A percentile compares a stretch with the other conserved stretches of the same genome.
phyloP scores from a whole-genome alignment of 2,113 vertebrate genomes.

The Sylvilagus bachmani region DNA sequence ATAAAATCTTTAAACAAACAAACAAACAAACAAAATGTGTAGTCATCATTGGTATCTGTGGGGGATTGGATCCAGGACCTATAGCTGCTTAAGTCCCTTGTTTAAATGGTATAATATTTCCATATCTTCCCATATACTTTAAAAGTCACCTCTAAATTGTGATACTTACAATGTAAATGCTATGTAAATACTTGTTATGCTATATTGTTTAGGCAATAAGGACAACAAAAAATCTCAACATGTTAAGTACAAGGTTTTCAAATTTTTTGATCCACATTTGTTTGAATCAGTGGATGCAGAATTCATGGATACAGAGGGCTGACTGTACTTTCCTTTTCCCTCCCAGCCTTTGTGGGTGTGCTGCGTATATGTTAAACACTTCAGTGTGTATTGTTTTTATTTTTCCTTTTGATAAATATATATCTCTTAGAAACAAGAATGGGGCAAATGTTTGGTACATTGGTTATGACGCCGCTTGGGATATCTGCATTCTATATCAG shows the following conservation, averaged over 20 bases:
- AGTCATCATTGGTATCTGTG: not conserved
- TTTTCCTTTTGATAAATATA: not conserved
- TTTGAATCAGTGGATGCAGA: not conserved
- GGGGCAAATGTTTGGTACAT: too few species aligned
- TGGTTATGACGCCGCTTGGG: too few species aligned
- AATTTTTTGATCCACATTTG: too few species aligned
- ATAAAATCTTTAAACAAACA: too few species aligned
- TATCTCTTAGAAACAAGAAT: not conserved
- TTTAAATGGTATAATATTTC: not conserved
- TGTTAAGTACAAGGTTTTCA: not conserved
- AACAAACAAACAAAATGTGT: not conserved
- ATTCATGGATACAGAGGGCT: not conserved
- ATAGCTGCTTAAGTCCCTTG: not conserved
- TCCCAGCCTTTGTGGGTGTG: not conserved
- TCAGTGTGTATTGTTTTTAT: not conserved
- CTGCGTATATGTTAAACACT: not conserved
- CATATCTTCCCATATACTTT: not conserved
- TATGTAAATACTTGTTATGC: not conserved
- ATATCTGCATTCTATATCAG: too few species aligned
- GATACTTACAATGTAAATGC: not conserved
- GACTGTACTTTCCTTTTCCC: not conserved
- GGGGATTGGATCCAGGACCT: not conserved
- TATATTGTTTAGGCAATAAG: not conserved
- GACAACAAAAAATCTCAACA: not conserved
- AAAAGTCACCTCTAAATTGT: not conserved